Conservation (phyloP, 1,140 invertebrate species). For the Bombus affinis region DNA sequence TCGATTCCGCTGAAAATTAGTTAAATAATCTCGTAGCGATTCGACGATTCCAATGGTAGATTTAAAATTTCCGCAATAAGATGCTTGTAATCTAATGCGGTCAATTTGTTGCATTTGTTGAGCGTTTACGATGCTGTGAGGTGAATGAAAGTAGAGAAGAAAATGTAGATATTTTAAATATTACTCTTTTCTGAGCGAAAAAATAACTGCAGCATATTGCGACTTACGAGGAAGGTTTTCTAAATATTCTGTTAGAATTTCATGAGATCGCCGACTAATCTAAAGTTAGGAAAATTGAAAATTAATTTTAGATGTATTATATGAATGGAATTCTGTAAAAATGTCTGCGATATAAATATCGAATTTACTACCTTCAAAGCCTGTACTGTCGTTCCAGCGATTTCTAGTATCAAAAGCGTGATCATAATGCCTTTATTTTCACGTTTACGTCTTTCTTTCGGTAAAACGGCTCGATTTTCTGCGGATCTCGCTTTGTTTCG, state of each 20-base stretch:
- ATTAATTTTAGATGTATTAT: too few species aligned
- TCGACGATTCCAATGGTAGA: not conserved
- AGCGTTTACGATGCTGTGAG: not conserved
- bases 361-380: not conserved
- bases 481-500: slow-evolving; percentile 57
- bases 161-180: not conserved
- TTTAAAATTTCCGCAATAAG: not conserved
- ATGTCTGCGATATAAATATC: not conserved
- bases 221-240: too few species aligned
- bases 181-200: not conserved
- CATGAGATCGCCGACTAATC: too few species aligned
- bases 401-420: not conserved
- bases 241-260: too few species aligned
- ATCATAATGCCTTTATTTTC: slow-evolving; percentile 24
- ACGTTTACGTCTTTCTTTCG: slow-evolving; percentile 24
- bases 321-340: not conserved
- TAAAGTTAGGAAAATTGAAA: too few species aligned
- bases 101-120: not conserved
- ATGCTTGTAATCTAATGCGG: not conserved
- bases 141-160: not conserved
- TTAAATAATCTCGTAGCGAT: not conserved
- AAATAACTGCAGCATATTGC: too few species aligned
- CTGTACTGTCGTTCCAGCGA: not conserved
- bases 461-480: slow-evolving; percentile 20
- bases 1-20: not conserved